Base-by-base conservation (phyloP, 2,888 invertebrate species). In the Brachylomia viminalis region DNA sequence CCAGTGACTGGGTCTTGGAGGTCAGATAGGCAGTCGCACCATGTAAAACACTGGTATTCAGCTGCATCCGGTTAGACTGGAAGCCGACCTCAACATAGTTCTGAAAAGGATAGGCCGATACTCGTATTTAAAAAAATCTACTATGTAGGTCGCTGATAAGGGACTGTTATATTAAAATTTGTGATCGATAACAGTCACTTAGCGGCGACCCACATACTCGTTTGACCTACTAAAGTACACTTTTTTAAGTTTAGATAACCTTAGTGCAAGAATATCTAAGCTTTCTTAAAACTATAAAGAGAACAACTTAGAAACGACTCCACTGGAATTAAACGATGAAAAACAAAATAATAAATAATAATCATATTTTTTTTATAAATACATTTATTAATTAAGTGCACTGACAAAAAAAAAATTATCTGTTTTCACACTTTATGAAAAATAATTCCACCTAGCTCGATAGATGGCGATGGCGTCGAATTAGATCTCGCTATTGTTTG, bases 401-500 rank as follows among this genome's bases (percentile, higher is more conserved):
- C 0, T 23, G 17, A 27, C 6, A 33, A 23, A 17, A 47, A 47
- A 75, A 38, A 10, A 17, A 4, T 30, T 38, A 20, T 20, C 1
- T 0, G 0, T 11, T 20, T 17, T n/a, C 0, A 20, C 38, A 42
- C 4, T 42, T 58, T 6, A n/a, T 17, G 8, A 13, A 67, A 49
- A 67, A 33, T 76, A 10, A 6, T 49, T 76, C 67, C 20, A 8
- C 42, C 15, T 13, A n/a, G 49, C 75, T 67, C 75, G 76, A 76
- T 76, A 76, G 77, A 75, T 75, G 75, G 75, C 76, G 66, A 0
- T 75, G 76, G 47, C 38, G 76, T 75, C 75, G 76, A 75, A 49
- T 76, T 76, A 76, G 75, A 76, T 67, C 67, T 66, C 67, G 17
- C 75, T 67, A 76, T 76, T 38, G 67, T 76, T 76, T 58, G 38